Percentiles rank a stretch among this genome's conserved stretches.
Conservation (phyloP, 2,797 vertebrate genomes). For the Tragopan temminckii region DNA sequence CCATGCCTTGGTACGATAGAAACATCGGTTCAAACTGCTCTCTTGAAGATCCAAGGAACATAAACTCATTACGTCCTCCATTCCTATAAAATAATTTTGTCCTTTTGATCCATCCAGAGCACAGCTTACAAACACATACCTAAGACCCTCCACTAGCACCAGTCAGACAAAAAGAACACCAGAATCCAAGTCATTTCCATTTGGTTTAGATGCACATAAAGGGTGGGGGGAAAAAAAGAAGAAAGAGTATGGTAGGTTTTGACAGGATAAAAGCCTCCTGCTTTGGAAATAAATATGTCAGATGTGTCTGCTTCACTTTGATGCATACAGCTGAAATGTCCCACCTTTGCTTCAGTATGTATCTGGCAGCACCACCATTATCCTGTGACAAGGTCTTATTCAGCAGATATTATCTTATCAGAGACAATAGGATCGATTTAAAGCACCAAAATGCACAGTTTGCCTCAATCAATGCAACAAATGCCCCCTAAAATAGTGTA, state of each 20-base stretch:
- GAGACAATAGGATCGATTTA: not conserved
- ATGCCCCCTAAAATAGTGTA: not conserved
- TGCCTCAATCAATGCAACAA: not conserved
- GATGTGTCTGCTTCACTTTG: conserved; percentile 5
- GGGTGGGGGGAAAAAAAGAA: not conserved
- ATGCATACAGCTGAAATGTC: conserved; percentile 39
- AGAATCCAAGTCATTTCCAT: not conserved
- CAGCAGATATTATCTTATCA: not conserved
- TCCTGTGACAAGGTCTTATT: conserved; percentile 15
- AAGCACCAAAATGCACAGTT: not conserved
- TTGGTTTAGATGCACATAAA: not conserved
- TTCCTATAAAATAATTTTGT: not conserved
- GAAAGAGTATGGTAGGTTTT: not conserved
- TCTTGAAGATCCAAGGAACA: not conserved
- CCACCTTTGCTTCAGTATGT: not conserved
- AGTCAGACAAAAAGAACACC: not conserved
- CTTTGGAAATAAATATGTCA: conserved; percentile 14
- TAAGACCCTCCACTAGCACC: not conserved
- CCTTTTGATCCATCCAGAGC: not conserved
- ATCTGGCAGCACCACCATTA: conserved; percentile 27
- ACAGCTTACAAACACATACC: not conserved
- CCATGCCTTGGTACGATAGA: not conserved
- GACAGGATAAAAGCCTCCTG: conserved; percentile 36
- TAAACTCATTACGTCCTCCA: not conserved
- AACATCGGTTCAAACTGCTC: not conserved